Conservation (phyloP, 2,113 vertebrate species). For the Petroica traversi region DNA sequence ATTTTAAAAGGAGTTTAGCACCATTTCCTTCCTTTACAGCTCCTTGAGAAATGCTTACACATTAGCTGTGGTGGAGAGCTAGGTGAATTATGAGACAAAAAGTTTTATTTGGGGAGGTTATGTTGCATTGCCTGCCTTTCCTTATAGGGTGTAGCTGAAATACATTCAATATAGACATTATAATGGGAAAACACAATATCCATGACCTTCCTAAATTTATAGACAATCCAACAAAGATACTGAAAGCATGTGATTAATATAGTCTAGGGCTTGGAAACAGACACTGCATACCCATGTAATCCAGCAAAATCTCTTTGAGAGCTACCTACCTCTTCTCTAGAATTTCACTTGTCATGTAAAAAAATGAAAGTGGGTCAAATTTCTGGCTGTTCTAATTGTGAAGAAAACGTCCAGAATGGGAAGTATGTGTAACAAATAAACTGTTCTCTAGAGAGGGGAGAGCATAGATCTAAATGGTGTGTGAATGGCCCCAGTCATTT, state of each 20-base stretch:
- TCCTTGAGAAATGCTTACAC: conserved; percentile 11
- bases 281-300: neutral
- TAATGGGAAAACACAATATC: neutral
- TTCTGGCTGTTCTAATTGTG: conserved; percentile 9
- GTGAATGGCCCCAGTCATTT: neutral
- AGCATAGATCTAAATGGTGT: neutral
- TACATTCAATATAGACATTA: neutral
- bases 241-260: conserved; percentile 7
- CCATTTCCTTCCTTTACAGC: neutral
- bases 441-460: neutral
- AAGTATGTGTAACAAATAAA: neutral
- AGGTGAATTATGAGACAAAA: conserved; percentile 4
- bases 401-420: neutral
- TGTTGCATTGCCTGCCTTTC: neutral
- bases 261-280: neutral
- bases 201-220: neutral
- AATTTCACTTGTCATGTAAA: conserved; percentile 8
- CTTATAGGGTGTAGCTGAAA: neutral
- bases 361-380: neutral
- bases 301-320: conserved; percentile 11
- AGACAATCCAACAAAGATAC: neutral
- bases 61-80: neutral
- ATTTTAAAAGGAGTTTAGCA: conserved; percentile 39
- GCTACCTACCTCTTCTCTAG: neutral
- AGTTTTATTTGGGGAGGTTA: neutral